These are phyloP conservation scores for Lepus europaeus DNA, from an alignment of 2,113 vertebrate species.

Conservation along the genomic window DNA sequence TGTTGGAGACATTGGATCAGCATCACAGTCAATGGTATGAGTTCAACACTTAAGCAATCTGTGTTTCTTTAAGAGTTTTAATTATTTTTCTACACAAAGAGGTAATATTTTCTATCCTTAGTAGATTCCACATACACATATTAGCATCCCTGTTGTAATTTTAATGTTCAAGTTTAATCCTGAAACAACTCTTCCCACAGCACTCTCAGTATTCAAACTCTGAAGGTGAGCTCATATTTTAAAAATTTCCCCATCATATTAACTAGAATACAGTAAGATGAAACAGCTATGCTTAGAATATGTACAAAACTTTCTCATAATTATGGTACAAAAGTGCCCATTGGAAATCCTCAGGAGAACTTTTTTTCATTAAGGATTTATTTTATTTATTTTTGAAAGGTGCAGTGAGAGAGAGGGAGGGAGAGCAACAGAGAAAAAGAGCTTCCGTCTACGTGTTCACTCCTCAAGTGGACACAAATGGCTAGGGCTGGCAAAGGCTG, in stretches of 20 bases:
- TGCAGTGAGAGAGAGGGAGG: too few relatives aligned
- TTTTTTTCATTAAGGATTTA: background rate
- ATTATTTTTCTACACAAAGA: background rate
- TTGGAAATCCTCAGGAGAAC: background rate
- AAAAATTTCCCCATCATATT: background rate
- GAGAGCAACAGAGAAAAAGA: too few relatives aligned
- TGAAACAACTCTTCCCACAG: background rate
- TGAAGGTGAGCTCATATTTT: background rate
- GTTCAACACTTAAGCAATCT: slow-evolving; percentile 8
- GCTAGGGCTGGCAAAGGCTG: too few relatives aligned
- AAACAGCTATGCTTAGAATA: background rate
- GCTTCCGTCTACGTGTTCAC: too few relatives aligned
- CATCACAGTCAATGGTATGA: background rate
- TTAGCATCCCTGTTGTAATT: background rate
- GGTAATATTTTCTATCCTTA: background rate
- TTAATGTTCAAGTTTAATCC: background rate
- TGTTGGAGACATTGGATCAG: slow-evolving; percentile 1
- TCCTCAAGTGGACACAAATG: too few relatives aligned
- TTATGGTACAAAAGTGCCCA: background rate
- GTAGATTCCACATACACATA: background rate
- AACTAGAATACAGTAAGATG: background rate
- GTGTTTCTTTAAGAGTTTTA: slow-evolving; percentile 35
- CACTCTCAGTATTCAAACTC: background rate
- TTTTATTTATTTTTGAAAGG: too few relatives aligned
- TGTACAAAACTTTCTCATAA: background rate